These are phyloP conservation scores for Sialis fuliginosa DNA, from an alignment of 2,888 invertebrate genomes.

Conservation along the genomic window DNA sequence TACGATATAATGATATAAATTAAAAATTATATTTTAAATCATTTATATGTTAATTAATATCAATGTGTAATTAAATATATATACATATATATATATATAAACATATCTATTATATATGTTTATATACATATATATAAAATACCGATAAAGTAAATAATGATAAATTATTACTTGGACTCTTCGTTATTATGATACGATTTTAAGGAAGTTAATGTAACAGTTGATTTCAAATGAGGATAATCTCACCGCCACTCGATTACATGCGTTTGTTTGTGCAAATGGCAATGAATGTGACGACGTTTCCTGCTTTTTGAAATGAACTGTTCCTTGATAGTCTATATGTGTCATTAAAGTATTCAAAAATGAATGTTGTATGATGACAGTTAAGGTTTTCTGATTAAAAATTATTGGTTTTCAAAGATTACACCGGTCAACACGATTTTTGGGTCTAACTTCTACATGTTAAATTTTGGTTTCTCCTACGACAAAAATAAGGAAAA, in stretches of 20 bases:
- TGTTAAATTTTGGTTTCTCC: too few species aligned
- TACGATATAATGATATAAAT: too few species aligned
- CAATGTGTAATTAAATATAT: not conserved
- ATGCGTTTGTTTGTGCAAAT: not conserved
- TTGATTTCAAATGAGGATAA: too few species aligned
- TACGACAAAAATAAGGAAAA: too few species aligned
- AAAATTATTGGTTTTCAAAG: not conserved
- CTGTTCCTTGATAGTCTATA: constrained; percentile 1
- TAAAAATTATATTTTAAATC: too few species aligned
- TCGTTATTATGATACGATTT: not conserved
- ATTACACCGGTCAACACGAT: too few species aligned
- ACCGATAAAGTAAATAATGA: constrained; percentile 26
- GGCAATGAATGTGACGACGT: not conserved
- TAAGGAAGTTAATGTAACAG: too few species aligned
- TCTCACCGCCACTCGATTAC: not conserved
- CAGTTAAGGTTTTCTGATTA: constrained; percentile 3
- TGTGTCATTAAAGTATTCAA: constrained; percentile 4
- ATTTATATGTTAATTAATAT: not conserved
- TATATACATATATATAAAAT: not conserved
- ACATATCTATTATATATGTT: not conserved
- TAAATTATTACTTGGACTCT: constrained; percentile 29
- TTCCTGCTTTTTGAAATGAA: not conserved
- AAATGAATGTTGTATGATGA: constrained; percentile 7
- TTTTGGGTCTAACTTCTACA: too few species aligned
- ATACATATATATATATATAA: not conserved